Percentiles rank a stretch among this genome's conserved stretches.
Evolutionary conservation across 2,113 vertebrate species (phyloP).

Genomic region (Diadophis punctatus): DNA sequence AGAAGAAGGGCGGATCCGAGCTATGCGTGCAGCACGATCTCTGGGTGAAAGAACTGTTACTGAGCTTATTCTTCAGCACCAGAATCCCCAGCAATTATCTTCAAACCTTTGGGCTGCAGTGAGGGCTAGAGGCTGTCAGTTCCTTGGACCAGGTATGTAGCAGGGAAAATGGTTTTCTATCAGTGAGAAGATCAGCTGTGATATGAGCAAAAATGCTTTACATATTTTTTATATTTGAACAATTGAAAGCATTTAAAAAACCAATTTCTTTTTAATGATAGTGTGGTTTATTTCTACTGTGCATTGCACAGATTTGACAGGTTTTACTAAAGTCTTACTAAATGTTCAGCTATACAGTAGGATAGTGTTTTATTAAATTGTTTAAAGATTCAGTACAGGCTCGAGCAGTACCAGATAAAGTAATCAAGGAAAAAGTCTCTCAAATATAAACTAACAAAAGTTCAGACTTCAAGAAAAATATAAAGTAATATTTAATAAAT

Average conservation of each 20-base stretch:
- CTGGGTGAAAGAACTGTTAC: constrained; percentile 95
- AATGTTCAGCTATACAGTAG: not conserved
- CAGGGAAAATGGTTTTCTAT: not conserved
- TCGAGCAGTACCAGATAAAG: not conserved
- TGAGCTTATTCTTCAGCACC: constrained; percentile 97
- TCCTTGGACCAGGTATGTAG: constrained; percentile 91
- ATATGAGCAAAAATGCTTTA: not conserved
- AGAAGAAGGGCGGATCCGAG: constrained; percentile 92
- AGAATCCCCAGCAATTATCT: constrained; percentile 97
- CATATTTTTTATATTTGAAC: not conserved
- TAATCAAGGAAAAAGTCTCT: not conserved
- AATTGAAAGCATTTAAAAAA: not conserved
- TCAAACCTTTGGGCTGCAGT: constrained; percentile 98
- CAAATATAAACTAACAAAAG: not conserved
- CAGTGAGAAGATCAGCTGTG: not conserved
- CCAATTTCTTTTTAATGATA: not conserved
- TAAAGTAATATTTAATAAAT: not conserved
- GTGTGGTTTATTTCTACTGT: not conserved
- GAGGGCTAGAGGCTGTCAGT: constrained; percentile 94
- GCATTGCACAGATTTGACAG: not conserved
- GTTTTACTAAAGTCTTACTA: not conserved
- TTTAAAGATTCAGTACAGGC: not conserved
- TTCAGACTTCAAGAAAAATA: not conserved
- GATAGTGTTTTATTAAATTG: not conserved
- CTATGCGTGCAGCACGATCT: constrained; percentile 94